Conservation (phyloP, 2,113 vertebrate genomes). For the Laticauda colubrina region DNA sequence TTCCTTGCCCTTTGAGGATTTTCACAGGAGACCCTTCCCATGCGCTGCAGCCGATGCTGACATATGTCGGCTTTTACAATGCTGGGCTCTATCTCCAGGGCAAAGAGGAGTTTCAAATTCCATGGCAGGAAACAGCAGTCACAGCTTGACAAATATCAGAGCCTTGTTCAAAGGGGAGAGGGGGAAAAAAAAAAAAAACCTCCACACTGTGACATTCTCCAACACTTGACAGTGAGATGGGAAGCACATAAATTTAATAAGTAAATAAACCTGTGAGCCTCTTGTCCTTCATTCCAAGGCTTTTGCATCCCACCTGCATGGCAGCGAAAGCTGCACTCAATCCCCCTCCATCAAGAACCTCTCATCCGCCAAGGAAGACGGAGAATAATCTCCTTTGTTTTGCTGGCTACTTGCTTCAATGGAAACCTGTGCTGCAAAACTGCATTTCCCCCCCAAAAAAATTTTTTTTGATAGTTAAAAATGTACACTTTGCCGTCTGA, state of each 20-base stretch:
- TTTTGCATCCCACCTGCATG: not conserved
- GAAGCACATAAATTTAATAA: not conserved
- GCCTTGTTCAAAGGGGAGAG: not conserved
- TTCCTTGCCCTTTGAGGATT: not conserved
- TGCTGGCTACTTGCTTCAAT: not conserved
- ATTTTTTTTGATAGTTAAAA: not conserved
- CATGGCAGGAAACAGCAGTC: not conserved
- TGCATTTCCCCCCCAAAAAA: not conserved
- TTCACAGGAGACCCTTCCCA: not conserved
- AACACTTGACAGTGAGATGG: not conserved
- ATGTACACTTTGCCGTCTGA: not conserved
- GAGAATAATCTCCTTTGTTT: not conserved
- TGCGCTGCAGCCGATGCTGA: not conserved
- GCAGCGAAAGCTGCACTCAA: not conserved
- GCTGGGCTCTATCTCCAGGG: not conserved
- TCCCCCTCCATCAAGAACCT: not conserved
- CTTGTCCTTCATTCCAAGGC: not conserved
- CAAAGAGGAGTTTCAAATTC: not conserved
- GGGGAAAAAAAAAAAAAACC: fast-evolving
- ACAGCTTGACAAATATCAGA: not conserved
- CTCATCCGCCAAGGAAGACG: not conserved
- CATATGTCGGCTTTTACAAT: not conserved
- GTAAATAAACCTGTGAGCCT: not conserved
- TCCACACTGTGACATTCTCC: not conserved
- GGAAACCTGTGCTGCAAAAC: not conserved